phyloP scores from a whole-genome alignment of 2,113 vertebrate genomes.

The Podilymbus podiceps region DNA sequence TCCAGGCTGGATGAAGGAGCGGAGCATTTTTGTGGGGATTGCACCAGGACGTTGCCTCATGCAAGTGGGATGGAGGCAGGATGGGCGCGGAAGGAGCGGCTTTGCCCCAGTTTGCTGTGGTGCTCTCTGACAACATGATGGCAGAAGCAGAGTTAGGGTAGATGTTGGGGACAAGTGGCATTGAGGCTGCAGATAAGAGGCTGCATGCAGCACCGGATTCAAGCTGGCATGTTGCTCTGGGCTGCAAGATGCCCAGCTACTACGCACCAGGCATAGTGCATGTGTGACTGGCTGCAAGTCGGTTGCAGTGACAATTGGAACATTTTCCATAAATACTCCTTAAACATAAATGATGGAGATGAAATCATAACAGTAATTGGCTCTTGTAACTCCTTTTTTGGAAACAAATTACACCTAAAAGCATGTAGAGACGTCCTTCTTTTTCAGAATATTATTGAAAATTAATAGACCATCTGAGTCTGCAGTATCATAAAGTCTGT shows the following conservation, averaged over 20 bases:
- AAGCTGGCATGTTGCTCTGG: neutral
- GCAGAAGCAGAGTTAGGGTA: neutral
- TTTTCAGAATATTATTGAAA: constrained; percentile 36
- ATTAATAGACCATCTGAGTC: constrained; percentile 47
- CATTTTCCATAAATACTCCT: neutral
- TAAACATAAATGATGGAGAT: neutral
- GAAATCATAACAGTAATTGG: constrained; percentile 3
- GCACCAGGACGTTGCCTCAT: neutral
- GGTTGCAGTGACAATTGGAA: neutral
- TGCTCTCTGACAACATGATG: neutral
- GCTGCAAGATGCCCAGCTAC: neutral
- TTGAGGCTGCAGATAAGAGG: neutral
- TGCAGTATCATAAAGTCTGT: neutral
- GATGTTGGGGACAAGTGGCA: neutral
- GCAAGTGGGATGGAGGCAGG: neutral
- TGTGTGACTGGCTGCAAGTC: neutral
- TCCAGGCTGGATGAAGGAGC: neutral
- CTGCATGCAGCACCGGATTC: neutral
- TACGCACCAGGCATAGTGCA: neutral
- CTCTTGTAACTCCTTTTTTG: neutral
- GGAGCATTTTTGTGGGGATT: neutral
- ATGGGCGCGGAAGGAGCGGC: accelerated
- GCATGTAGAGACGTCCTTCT: neutral
- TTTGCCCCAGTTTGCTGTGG: neutral
- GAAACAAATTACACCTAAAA: constrained; percentile 25